Evolutionary conservation across 2,113 vertebrate genomes (phyloP), one percentile per base, ranked within the genome.

Genomic region (Tragelaphus scriptus): DNA sequence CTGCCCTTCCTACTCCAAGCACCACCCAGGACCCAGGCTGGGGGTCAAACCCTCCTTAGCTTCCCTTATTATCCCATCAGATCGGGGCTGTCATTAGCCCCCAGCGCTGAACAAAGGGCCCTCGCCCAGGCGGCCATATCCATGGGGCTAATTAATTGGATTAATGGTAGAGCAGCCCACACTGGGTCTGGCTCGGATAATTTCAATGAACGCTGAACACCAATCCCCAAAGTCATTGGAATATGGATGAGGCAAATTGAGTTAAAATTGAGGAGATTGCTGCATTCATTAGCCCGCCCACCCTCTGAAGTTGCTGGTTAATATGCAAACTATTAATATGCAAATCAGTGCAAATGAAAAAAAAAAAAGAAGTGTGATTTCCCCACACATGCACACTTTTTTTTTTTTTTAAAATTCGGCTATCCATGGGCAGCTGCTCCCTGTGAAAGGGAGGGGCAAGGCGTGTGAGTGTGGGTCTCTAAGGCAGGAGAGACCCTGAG

Each of bases 251-350:
- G 99, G 99, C 99, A 99, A 99, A 99, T 99, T 99, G 99, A 99
- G 99, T 99, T 99, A 99, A 99, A 99, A 99, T 99, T 99, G 99
- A 99, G 99, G 99, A 99, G 99, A 99, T 99, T 99, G 99, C 99
- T 98, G 99, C 99, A 99, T 99, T 99, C 99, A 99, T 99, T 99
- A 99, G 99, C 99, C 99, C 99, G 99, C 99, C 99, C 99, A 99
- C 99, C 99, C 99, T 99, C 99, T 99, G 99, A 99, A 99, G 99
- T 99, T 99, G 99, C 99, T 99, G 99, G 99, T 99, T 99, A 99
- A 99, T 99, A 99, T 99, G 99, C 99, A 99, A 99, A 98, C 99
- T 99, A 99, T 99, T 99, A 99, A 99, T 99, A 99, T 99, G 99
- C 99, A 99, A 99, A 99, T 99, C 97, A 98, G 99, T 97, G 98